Conservation (phyloP, 2,888 invertebrate species). For the Sarcophaga carnaria region DNA sequence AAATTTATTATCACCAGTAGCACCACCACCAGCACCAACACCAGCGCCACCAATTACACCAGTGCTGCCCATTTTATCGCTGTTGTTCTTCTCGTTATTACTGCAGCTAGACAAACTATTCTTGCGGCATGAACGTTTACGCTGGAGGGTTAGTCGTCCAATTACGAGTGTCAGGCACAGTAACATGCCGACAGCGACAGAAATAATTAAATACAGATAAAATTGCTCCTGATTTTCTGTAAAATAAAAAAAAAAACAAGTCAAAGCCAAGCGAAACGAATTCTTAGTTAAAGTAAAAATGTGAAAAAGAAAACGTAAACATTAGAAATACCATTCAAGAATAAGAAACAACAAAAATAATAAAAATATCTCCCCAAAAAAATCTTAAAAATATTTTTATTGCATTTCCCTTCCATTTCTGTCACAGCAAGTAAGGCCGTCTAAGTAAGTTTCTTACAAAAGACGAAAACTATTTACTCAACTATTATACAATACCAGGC, state of each 20-base stretch:
- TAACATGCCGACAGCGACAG: constrained; percentile 87
- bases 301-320: neutral
- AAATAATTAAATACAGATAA: constrained; percentile 91
- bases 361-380: neutral
- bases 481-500: too few relatives aligned
- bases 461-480: too few relatives aligned
- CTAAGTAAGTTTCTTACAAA: too few relatives aligned
- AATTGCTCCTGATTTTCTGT: constrained; percentile 84
- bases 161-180: constrained; percentile 88
- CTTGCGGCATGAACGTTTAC: constrained; percentile 82
- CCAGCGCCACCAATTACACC: constrained; percentile 61
- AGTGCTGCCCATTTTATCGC: constrained; percentile 72
- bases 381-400: too few relatives aligned
- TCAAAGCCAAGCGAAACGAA: neutral
- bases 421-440: too few relatives aligned
- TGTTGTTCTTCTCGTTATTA: constrained; percentile 73
- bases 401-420: too few relatives aligned
- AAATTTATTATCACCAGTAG: constrained; percentile 83
- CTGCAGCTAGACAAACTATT: constrained; percentile 76
- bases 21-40: constrained; percentile 69
- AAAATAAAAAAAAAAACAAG: constrained; percentile 43
- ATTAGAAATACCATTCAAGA: neutral
- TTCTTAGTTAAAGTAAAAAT: neutral
- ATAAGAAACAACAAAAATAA: constrained; percentile 6
- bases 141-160: constrained; percentile 87